Base-by-base conservation (phyloP, 2,797 vertebrate species). In the Halcyon smyrnensis region DNA sequence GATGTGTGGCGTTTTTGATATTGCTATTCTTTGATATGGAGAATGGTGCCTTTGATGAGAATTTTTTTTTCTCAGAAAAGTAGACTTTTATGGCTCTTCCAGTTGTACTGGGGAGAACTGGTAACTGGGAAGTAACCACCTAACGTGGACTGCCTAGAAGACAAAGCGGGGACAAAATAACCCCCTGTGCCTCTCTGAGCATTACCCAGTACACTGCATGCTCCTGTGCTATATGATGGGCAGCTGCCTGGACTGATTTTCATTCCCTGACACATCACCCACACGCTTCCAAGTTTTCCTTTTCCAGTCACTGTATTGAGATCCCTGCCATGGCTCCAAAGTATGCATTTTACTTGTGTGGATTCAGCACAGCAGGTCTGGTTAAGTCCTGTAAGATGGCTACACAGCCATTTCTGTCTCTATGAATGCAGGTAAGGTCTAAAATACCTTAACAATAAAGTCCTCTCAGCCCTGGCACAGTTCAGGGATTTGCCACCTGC, bases 401-500 rank as follows among this genome's bases (percentile, higher is more conserved):
- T 68, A 9, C 20, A 15, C 54, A 39, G 25, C 41, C 9, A 30
- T n/a, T 92, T 62, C 34, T 50, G 0, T 28, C 36, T 80, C 71
- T 57, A 9, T 48, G 46, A 83, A 68, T 18, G 13, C 32, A 91
- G 53, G 34, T 80, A 21, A 53, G 6, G 30, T 57, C 46, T 83
- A 36, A 83, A 92, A 8, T 48, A 53, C 36, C 39, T 60, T n/a
- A 15, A 21, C 37, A 34, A 32, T 4, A 36, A 59, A 80, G 64
- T 77, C 32, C 23, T 39, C 37, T 67, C 50, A 43, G 28, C 28
- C 25, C 56, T 89, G 68, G 71, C 53, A 64, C 4, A 9, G 8
- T 60, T 45, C 21, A 34, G 37, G 36, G 64, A 54, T 80, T 87
- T 94, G 32, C 78, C 87, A 83, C 73, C 45, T 82, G 60, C 56